A percentile compares a stretch with the other conserved stretches of the same genome.
These are phyloP conservation scores for Autographa pulchrina DNA, from an alignment of 2,888 invertebrate species.

Conservation along the genomic window DNA sequence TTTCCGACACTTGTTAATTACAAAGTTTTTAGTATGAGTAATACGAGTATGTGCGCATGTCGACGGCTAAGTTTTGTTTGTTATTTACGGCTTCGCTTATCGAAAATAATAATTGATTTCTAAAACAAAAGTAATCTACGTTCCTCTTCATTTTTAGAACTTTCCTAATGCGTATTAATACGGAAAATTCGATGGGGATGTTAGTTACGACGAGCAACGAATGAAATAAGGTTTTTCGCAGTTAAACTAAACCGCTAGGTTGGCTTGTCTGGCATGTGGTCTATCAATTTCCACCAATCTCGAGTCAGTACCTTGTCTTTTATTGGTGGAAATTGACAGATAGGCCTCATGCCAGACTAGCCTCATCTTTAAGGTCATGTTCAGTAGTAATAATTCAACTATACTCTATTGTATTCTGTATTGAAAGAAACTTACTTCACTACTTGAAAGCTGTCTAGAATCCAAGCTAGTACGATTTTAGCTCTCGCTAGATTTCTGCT, in stretches of 20 bases:
- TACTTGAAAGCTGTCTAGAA: constrained; percentile 94
- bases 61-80: not conserved
- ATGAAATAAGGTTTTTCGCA: too few relatives aligned
- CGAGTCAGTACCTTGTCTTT: too few relatives aligned
- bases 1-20: constrained; percentile 35
- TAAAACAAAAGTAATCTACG: not conserved
- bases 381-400: too few relatives aligned
- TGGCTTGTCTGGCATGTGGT: too few relatives aligned
- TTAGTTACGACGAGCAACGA: too few relatives aligned
- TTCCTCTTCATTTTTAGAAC: not conserved
- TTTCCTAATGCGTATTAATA: not conserved
- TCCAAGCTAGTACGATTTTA: constrained; percentile 94
- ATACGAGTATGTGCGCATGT: not conserved
- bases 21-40: constrained; percentile 16
- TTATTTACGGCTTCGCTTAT: not conserved
- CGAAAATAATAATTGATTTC: not conserved
- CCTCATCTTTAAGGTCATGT: too few relatives aligned
- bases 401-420: too few relatives aligned
- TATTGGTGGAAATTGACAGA: too few relatives aligned
- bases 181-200: too few relatives aligned
- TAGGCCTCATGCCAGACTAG: too few relatives aligned
- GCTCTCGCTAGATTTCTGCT: constrained; percentile 96
- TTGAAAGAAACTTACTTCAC: constrained; percentile 92
- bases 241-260: too few relatives aligned
- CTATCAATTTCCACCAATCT: too few relatives aligned